Conservation (phyloP, 2,113 vertebrate species). For the Neolamprologus toae region DNA sequence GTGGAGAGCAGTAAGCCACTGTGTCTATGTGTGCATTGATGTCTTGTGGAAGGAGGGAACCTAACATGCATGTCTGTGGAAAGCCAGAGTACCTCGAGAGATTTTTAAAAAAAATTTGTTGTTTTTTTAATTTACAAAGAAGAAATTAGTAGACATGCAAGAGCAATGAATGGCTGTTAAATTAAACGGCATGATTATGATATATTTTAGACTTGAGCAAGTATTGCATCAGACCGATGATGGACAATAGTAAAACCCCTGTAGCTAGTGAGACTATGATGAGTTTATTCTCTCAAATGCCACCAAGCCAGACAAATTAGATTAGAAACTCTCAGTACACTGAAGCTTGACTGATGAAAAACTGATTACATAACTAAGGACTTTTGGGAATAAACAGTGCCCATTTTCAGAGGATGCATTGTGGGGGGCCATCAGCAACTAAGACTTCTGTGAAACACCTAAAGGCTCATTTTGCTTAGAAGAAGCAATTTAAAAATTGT, state of each 20-base stretch:
- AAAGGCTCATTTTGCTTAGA: background rate
- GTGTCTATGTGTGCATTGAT: background rate
- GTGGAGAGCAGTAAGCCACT: background rate
- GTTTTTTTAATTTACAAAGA: background rate
- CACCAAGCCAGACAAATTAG: background rate
- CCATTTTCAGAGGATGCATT: background rate
- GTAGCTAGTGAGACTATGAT: background rate
- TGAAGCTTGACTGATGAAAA: background rate
- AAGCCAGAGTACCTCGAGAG: background rate
- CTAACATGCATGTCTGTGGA: background rate
- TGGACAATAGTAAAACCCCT: background rate
- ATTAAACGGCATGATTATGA: background rate
- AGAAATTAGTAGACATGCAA: background rate
- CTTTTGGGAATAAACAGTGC: background rate
- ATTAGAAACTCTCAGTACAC: background rate
- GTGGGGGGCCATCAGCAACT: background rate
- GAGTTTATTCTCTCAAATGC: background rate
- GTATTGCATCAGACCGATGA: background rate
- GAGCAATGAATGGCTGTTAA: background rate
- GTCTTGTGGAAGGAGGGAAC: background rate
- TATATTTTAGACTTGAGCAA: background rate
- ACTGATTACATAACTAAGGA: background rate
- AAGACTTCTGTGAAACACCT: background rate
- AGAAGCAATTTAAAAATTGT: accelerated
- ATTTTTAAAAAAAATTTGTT: background rate